A percentile compares a stretch with the other conserved stretches of the same genome.
Evolutionary conservation across 2,113 vertebrate genomes (phyloP).

Genomic region (Ptilorrhoa leucosticta): DNA sequence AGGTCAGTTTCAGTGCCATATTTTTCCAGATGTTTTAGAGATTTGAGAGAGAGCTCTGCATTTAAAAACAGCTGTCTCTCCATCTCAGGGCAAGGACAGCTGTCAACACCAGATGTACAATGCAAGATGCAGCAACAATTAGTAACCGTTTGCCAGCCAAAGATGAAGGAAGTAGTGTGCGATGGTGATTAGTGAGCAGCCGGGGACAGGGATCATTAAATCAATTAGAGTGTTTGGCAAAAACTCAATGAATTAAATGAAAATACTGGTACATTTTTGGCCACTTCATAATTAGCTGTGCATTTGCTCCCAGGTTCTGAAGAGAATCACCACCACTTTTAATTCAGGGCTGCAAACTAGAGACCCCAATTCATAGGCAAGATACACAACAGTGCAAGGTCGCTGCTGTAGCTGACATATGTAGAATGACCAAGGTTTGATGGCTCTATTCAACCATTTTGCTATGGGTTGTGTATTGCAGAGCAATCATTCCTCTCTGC

Average conservation of each 20-base stretch:
- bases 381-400: neutral
- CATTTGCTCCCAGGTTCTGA: neutral
- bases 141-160: conserved; percentile 25
- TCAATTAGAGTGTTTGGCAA: conserved; percentile 8
- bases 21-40: conserved; percentile 23
- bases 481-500: neutral
- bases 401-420: neutral
- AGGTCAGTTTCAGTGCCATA: neutral
- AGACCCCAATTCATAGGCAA: neutral
- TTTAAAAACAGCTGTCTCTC: conserved; percentile 18
- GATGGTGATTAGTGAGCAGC: neutral
- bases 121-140: conserved; percentile 13
- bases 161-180: neutral
- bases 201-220: conserved; percentile 7
- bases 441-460: neutral
- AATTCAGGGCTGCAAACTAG: neutral
- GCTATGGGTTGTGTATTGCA: neutral
- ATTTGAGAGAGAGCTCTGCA: neutral
- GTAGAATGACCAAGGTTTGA: neutral
- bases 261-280: neutral
- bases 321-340: neutral
- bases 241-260: neutral
- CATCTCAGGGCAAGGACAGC: conserved; percentile 5
- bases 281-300: neutral
- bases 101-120: conserved; percentile 36